Evolutionary conservation across 1,140 invertebrate species (phyloP), one percentile per base, ranked within the genome.

Genomic region (Panagrolaimus sp.): DNA sequence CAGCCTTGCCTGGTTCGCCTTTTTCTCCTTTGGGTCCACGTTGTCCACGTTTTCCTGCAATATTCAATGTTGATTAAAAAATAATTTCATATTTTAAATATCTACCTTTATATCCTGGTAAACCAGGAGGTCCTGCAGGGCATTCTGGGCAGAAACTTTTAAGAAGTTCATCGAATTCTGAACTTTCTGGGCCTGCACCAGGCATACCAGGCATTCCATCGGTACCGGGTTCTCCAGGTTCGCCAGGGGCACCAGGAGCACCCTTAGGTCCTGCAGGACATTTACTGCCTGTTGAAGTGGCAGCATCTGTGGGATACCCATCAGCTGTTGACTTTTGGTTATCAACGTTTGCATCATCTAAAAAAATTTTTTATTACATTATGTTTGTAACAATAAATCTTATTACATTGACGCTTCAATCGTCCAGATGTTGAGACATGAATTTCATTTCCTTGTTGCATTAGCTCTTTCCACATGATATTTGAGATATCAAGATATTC

Each of bases 71-170:
- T n/a, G n/a, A n/a, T n/a, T n/a, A n/a, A n/a, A n/a, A n/a, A n/a
- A n/a, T n/a, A n/a, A n/a, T n/a, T n/a, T n/a, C n/a, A n/a, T n/a
- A n/a, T n/a, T n/a, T n/a, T n/a, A n/a, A n/a, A n/a, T n/a, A n/a
- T n/a, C n/a, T n/a, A n/a, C 73, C 73, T 65, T 75, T 75, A 32
- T 76, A 76, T 43, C 73, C 73, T 17, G 73, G 73, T 21, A 67
- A 48, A 9, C 73, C 73, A n/a, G 73, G 73, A 21, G 73, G 73
- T 21, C 73, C 73, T 26, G 68, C 58, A 15, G 73, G 73, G 43
- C 73, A 74, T 24, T 38, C 63, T 38, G n/a, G 28, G 63, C 63
- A 64, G 7, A 17, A n/a, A 3, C 1, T 4, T 32, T 32, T 17
- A 32, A 43, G 5, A 32, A 62, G 58, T 38, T 38, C 32, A 32